These are phyloP conservation scores for Heliconius eleuchia DNA, from an alignment of 1,140 invertebrate genomes.

Conservation along the genomic window DNA sequence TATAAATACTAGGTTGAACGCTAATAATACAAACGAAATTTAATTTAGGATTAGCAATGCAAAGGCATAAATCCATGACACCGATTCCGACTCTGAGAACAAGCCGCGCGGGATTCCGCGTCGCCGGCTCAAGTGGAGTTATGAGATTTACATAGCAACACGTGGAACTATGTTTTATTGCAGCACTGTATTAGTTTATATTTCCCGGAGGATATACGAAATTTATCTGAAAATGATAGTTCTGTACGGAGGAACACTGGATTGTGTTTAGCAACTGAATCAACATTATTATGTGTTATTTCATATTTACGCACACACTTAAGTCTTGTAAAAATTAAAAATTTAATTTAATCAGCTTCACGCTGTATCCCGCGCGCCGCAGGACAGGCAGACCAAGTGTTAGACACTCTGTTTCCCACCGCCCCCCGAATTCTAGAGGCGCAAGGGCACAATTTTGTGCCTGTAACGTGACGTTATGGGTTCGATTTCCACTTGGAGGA, in stretches of 20 bases:
- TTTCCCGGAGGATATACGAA: constrained; percentile 58
- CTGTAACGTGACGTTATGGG: too few species aligned
- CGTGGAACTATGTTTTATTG: constrained; percentile 68
- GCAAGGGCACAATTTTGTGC: too few species aligned
- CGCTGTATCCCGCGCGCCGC: too few species aligned
- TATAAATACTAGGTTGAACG: not conserved
- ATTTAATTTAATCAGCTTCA: too few species aligned
- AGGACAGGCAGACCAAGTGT: too few species aligned
- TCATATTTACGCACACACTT: not conserved
- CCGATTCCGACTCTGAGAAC: constrained; percentile 41
- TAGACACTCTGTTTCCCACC: too few species aligned
- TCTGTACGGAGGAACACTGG: not conserved
- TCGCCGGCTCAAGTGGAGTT: constrained; percentile 52
- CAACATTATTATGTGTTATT: not conserved
- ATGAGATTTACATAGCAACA: constrained; percentile 68
- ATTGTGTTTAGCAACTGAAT: not conserved
- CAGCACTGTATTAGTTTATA: constrained; percentile 57
- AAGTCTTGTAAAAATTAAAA: too few species aligned
- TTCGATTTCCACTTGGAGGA: too few species aligned
- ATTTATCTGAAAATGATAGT: constrained; percentile 42
- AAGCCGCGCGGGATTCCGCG: constrained; percentile 44
- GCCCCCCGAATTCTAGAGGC: too few species aligned
- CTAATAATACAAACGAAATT: constrained; percentile 14
- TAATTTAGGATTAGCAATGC: constrained; percentile 23
- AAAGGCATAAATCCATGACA: constrained; percentile 35